Conservation (phyloP, 2,113 vertebrate species). For the Laticauda colubrina region DNA sequence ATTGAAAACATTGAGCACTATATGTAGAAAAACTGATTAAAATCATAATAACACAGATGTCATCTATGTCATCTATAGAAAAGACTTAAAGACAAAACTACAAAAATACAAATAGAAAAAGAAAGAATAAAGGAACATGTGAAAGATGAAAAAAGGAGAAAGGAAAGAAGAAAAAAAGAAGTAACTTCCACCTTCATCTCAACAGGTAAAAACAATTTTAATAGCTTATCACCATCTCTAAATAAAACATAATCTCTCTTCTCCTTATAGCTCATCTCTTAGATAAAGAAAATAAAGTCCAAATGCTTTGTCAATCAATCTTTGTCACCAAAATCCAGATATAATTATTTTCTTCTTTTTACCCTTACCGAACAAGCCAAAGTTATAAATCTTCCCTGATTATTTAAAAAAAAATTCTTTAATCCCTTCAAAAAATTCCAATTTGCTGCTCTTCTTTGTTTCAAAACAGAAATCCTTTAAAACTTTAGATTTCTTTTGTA, state of each 20-base stretch:
- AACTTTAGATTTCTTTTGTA: neutral
- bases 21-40: conserved; percentile 30
- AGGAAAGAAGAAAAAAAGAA: neutral
- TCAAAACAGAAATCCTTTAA: neutral
- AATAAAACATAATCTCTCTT: neutral
- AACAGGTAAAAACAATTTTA: neutral
- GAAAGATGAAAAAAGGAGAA: neutral
- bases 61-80: neutral
- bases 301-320: neutral
- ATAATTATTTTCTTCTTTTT: neutral
- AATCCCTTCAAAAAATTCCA: neutral
- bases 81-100: neutral
- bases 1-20: conserved; percentile 7
- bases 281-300: neutral
- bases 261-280: neutral
- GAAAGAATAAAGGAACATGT: neutral
- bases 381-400: neutral
- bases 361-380: neutral
- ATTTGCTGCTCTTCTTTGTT: neutral
- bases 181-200: neutral
- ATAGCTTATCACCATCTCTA: neutral
- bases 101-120: neutral
- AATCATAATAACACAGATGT: conserved; percentile 17
- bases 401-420: neutral
- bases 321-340: neutral